Base-by-base conservation (phyloP, 1,140 invertebrate species). In the Mya arenaria region DNA sequence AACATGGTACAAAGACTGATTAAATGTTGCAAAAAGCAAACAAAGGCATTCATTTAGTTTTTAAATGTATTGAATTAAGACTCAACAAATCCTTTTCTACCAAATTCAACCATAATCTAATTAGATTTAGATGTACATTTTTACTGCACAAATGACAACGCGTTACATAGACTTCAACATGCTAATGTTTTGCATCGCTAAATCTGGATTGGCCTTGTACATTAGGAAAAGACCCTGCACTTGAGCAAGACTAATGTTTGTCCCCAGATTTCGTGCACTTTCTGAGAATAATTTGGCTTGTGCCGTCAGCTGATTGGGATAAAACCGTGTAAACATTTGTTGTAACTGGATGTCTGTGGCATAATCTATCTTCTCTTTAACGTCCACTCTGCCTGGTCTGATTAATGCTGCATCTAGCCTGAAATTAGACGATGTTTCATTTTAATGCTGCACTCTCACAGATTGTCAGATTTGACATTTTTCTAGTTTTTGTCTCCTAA, bases 321-420 rank as follows among this genome's bases (percentile, higher is more conserved):
- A 99, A 94, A 99, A 99, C 85, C 97, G 94, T 32, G 95, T 91
- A 92, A 97, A 99, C 96, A 99, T 98, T 84, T 96, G 93, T 86
- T 95, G 94, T n/a, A 99, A 90, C 94, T 99, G 98, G 88, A 94
- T 92, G 55, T 91, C 89, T 62, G 95, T 95, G 88, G 98, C 99
- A 93, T 97, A 96, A 2, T 95, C 97, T 69, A 99, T 97, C 86
- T 96, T 96, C 92, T 99, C 96, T 93, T 98, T 98, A 15, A 98
- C 89, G 91, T 99, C 99, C 0, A 99, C 97, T 84, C 99, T 94
- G 0, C 99, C 99, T 8, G 99, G 99, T 83, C 99, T 94, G 63
- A 99, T 96, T n/a, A 99, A 93, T 15, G 99, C 99, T 82, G 97
- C 96, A 94, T 99, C 99, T 62, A 99, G 94, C 88, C 97, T 97